phyloP scores from a whole-genome alignment of 2,797 vertebrate species.

The Cuniculus paca region DNA sequence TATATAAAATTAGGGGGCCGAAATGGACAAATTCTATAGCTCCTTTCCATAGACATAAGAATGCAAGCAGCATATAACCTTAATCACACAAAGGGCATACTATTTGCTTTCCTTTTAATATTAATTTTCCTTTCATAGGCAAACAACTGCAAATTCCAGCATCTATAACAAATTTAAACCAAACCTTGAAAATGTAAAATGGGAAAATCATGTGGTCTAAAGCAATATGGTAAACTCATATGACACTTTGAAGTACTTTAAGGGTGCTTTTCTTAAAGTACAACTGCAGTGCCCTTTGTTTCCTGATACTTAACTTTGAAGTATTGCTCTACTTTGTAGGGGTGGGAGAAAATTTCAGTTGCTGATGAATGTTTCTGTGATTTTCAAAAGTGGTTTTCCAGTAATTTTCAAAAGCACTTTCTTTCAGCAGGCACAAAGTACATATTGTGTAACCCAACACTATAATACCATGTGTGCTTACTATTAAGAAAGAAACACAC shows the following conservation, averaged over 20 bases:
- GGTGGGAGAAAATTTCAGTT: neutral
- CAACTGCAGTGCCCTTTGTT: neutral
- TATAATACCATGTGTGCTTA: neutral
- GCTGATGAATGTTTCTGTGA: neutral
- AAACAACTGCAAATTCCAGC: constrained; percentile 4
- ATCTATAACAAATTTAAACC: neutral
- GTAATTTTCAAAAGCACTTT: constrained; percentile 8
- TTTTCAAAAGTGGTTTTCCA: constrained; percentile 42
- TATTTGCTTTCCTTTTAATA: constrained; percentile 2
- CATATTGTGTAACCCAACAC: neutral
- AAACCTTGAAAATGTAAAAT: constrained; percentile 3
- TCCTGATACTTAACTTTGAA: neutral
- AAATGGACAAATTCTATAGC: neutral
- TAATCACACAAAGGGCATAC: neutral
- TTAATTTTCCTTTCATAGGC: constrained; percentile 5
- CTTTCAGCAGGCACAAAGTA: constrained; percentile 6
- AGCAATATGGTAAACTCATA: neutral
- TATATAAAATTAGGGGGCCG: neutral
- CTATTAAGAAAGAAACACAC: neutral
- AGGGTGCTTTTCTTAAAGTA: neutral
- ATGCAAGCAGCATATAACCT: neutral
- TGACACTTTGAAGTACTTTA: neutral
- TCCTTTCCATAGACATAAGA: neutral
- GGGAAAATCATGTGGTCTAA: neutral
- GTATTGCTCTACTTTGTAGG: neutral